Evolutionary conservation across 2,888 invertebrate genomes (phyloP).

Genomic region (Limnephilus marmoratus): DNA sequence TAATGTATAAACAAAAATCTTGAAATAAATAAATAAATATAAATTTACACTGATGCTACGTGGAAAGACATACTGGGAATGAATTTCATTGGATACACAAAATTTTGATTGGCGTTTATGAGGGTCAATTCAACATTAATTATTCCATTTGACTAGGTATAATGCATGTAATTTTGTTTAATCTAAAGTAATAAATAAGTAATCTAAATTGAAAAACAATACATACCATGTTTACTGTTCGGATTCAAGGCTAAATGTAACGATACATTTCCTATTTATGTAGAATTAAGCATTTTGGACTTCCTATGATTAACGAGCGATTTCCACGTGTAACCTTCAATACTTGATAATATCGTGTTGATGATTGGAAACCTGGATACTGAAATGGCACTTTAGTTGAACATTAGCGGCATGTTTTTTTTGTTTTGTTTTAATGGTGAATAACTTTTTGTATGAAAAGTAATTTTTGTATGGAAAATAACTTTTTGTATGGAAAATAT

Average conservation of each 20-base stretch:
- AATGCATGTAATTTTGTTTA: background rate
- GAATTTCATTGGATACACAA: background rate
- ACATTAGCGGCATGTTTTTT: background rate
- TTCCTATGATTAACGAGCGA: background rate
- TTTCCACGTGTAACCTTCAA: background rate
- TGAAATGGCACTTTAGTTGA: background rate
- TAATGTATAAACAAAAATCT: no score
- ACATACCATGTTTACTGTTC: background rate
- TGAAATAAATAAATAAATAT: no score
- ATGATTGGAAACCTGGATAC: background rate
- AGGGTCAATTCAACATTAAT: background rate
- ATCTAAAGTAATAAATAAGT: background rate
- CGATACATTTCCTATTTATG: slow-evolving; percentile 2
- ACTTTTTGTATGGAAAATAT: no score
- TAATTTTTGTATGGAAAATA: no score
- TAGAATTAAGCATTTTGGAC: background rate
- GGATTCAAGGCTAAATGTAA: background rate
- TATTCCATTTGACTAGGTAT: background rate
- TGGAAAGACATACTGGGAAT: background rate
- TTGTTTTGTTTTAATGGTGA: no score
- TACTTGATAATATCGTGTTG: background rate
- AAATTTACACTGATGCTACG: background rate
- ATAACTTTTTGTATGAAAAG: no score
- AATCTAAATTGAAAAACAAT: background rate
- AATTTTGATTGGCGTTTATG: background rate